phyloP scores from a whole-genome alignment of 2,113 vertebrate genomes.

The Xenus cinereus region DNA sequence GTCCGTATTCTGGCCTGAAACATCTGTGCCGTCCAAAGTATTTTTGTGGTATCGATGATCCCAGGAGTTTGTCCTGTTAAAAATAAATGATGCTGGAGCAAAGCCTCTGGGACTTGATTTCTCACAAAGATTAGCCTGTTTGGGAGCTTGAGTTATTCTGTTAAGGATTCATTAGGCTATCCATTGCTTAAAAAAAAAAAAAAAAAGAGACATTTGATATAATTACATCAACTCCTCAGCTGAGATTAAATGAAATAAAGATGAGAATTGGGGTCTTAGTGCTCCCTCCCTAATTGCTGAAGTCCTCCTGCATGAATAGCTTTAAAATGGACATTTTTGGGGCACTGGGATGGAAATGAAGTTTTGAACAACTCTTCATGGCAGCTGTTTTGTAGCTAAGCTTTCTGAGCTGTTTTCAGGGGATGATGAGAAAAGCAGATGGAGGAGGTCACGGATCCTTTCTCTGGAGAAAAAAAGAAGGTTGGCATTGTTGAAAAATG shows the following conservation, averaged over 20 bases:
- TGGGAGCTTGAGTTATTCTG: not conserved
- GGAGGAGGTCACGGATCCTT: not conserved
- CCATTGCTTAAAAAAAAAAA: not conserved
- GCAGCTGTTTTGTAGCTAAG: not conserved
- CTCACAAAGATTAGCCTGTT: not conserved
- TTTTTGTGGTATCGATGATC: not conserved
- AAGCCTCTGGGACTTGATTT: not conserved
- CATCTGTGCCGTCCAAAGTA: not conserved
- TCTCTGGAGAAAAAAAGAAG: not conserved
- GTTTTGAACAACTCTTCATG: accelerated
- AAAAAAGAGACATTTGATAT: not conserved
- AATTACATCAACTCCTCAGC: not conserved
- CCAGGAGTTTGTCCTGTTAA: not conserved
- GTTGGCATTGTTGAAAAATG: not conserved
- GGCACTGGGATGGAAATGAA: not conserved
- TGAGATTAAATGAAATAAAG: not conserved
- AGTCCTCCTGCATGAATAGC: not conserved
- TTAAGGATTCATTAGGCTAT: not conserved
- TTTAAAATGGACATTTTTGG: not conserved
- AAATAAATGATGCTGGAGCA: not conserved
- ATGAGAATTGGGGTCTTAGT: not conserved
- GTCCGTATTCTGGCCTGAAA: not conserved
- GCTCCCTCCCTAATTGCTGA: not conserved
- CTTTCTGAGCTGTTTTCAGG: not conserved
- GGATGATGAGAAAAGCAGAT: not conserved